Evolutionary conservation across 2,113 vertebrate genomes (phyloP), one percentile per base, ranked within the genome.

Genomic region (Rhinoderma darwinii): DNA sequence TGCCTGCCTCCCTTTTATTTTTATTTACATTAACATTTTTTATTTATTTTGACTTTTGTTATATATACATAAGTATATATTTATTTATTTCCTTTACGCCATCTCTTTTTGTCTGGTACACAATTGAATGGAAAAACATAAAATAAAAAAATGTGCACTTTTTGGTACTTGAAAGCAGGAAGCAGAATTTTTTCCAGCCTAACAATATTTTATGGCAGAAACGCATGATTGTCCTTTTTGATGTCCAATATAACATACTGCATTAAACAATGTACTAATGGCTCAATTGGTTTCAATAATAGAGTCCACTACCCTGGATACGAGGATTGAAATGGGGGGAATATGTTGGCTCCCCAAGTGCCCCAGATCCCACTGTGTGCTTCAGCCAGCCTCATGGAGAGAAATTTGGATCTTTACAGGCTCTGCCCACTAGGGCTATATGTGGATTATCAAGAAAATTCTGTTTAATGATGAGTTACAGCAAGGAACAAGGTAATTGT

Each of bases 391-490:
- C 96, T 0, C 97, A 99, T 0, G 97, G 97, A 59, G 98, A 99
- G 89, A 92, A 94, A 35, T 97, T 99, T 82, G 98, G 97, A 18
- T 96, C 96, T 35, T 94, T 99, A 79, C 96, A 99, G 86, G 97
- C 98, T 77, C 92, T 99, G 83, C 98, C 98, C 9, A 99, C 98
- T 17, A 95, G 96, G 87, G 97, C 98, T 18, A 96, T 99, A 90
- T 99, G 98, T 12, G 98, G 97, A 51, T 94, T 99, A 87, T 97
- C 97, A 37, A 91, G 89, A 90, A 99, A 98, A 75, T 99, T 99
- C 93, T 99, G 98, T 92, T 97, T 99, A 82, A 96, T 99, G 96
- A 98, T 99, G 98, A 97, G 96, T 63, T 99, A 99, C 90, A 99
- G 98, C 94, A 99, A 99, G 88, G 98, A 99, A 85, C 97, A 99